These are phyloP conservation scores for Delphinapterus leucas DNA, from an alignment of 2,113 vertebrate species.

Conservation along the genomic window DNA sequence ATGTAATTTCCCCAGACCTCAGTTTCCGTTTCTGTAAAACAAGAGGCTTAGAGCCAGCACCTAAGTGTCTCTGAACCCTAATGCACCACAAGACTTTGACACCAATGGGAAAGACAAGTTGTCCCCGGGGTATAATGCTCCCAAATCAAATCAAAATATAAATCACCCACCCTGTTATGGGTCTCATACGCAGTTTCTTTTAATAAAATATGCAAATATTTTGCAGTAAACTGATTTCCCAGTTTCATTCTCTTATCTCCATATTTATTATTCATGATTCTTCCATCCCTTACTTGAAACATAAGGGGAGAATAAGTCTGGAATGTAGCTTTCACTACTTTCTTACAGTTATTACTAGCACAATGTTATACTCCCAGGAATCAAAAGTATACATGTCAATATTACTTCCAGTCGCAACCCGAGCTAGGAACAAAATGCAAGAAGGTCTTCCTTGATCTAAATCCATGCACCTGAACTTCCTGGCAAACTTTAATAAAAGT, in stretches of 20 bases:
- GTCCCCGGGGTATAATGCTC: constrained; percentile 80
- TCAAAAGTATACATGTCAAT: constrained; percentile 74
- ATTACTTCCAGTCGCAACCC: constrained; percentile 76
- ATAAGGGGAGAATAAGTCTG: constrained; percentile 41
- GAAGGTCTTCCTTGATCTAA: constrained; percentile 73
- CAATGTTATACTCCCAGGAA: constrained; percentile 74
- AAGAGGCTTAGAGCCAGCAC: too few relatives aligned
- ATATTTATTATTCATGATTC: constrained; percentile 89
- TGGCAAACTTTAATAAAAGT: constrained; percentile 72
- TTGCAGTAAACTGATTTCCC: constrained; percentile 89
- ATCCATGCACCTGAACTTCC: constrained; percentile 67
- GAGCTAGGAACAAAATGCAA: constrained; percentile 77
- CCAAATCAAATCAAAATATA: constrained; percentile 87
- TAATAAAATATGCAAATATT: constrained; percentile 92
- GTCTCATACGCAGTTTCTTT: constrained; percentile 86
- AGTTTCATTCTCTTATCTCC: constrained; percentile 88
- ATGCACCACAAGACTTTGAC: neutral
- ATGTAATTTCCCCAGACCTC: neutral
- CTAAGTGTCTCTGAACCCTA: neutral
- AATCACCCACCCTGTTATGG: constrained; percentile 82
- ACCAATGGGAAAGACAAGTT: constrained; percentile 44
- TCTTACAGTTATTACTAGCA: constrained; percentile 79
- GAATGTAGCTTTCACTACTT: constrained; percentile 71
- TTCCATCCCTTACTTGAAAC: constrained; percentile 77
- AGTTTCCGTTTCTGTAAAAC: neutral